Percentiles rank a stretch among this genome's conserved stretches.
These are phyloP conservation scores for Dryococelus australis DNA, from an alignment of 2,888 invertebrate genomes.

Conservation along the genomic window DNA sequence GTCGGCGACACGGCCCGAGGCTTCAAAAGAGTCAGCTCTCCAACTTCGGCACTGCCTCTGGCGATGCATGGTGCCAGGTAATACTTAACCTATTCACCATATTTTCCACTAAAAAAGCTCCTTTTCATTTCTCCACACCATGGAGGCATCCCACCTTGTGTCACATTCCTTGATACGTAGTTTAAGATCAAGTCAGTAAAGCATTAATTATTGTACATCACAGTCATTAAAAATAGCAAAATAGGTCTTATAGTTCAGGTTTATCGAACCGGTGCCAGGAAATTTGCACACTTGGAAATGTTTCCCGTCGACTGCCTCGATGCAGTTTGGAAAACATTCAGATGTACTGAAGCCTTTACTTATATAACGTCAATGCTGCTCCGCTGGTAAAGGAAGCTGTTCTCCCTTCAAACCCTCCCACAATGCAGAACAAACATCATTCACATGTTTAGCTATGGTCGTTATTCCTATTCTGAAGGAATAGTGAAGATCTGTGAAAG, in stretches of 20 bases:
- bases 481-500: background rate
- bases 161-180: too few relatives aligned
- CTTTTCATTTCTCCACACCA: too few relatives aligned
- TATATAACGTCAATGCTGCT: background rate
- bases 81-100: too few relatives aligned
- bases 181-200: slow-evolving; percentile 4
- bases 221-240: background rate
- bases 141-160: background rate
- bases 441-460: background rate
- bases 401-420: background rate
- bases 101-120: too few relatives aligned
- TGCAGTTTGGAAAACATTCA: background rate
- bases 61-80: background rate
- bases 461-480: background rate
- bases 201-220: background rate
- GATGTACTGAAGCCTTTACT: background rate
- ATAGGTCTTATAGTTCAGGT: background rate
- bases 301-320: background rate
- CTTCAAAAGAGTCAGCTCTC: background rate
- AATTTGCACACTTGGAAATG: background rate
- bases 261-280: background rate
- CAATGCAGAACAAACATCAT: background rate
- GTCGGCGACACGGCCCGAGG: background rate
- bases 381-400: background rate
- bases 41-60: background rate